phyloP scores from a whole-genome alignment of 2,113 vertebrate species.

The Vicugna pacos region DNA sequence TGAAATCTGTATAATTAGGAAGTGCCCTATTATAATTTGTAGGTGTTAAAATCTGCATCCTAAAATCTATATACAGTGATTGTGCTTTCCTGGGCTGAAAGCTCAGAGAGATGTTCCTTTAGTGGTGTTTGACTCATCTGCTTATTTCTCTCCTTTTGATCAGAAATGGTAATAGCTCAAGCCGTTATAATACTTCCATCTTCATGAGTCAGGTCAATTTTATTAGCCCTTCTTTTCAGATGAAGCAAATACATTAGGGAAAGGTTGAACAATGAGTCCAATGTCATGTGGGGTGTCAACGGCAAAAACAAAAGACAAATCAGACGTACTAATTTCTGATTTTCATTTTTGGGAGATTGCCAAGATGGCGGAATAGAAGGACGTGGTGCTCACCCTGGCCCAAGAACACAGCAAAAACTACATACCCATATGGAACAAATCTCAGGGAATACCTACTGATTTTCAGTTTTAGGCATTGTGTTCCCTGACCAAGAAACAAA shows the following conservation, averaged over 20 bases:
- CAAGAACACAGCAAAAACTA: too few species aligned
- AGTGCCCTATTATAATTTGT: not conserved
- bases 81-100: not conserved
- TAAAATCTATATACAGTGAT: not conserved
- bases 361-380: too few species aligned
- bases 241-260: not conserved
- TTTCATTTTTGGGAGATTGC: not conserved
- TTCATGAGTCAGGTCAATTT: not conserved
- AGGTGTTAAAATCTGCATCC: not conserved
- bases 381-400: too few species aligned
- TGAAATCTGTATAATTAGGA: not conserved
- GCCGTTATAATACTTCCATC: not conserved
- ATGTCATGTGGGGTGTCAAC: not conserved
- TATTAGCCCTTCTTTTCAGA: not conserved
- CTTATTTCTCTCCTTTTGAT: slow-evolving; percentile 26
- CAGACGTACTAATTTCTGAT: not conserved
- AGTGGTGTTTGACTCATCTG: not conserved
- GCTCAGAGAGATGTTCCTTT: not conserved
- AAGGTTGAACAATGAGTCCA: not conserved
- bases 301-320: not conserved
- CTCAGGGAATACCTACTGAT: not conserved
- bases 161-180: slow-evolving; percentile 1
- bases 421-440: too few species aligned
- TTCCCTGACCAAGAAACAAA: not conserved
- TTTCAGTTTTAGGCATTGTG: not conserved